Percentiles rank a stretch among this genome's conserved stretches.
Conservation (phyloP, 1,140 invertebrate genomes). For the Microplitis demolitor region DNA sequence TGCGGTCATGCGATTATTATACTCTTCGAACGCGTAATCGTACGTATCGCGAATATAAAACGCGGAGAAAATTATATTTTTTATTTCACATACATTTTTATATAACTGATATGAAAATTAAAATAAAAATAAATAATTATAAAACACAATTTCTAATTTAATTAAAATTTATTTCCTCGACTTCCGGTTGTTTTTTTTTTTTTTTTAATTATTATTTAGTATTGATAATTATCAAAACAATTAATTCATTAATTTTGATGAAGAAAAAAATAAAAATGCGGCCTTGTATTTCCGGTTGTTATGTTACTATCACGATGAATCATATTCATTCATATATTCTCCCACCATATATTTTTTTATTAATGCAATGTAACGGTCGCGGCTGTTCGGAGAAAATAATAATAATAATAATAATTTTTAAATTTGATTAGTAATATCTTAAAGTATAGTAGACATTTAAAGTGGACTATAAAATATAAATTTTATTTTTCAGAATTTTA, state of each 20-base stretch:
- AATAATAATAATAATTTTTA: too few species aligned
- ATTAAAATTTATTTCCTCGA: too few species aligned
- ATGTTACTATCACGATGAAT: slow-evolving; percentile 1
- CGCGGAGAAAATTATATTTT: background rate
- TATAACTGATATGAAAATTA: too few species aligned
- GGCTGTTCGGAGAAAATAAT: background rate
- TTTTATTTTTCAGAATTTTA: too few species aligned
- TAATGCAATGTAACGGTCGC: background rate
- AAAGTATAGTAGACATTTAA: too few species aligned
- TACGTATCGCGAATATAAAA: background rate
- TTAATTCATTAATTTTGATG: background rate
- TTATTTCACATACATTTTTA: background rate
- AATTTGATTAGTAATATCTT: too few species aligned
- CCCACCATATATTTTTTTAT: background rate
- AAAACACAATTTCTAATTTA: too few species aligned
- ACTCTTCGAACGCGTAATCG: background rate
- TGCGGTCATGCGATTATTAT: background rate
- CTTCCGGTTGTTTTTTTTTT: background rate
- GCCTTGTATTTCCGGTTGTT: slow-evolving; percentile 11
- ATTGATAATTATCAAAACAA: background rate
- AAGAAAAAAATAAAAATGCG: slow-evolving; percentile 6
- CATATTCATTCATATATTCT: slow-evolving; percentile 14
- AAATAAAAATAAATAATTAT: too few species aligned
- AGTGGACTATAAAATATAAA: too few species aligned
- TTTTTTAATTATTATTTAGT: background rate